Evolutionary conservation across 2,888 invertebrate species (phyloP).

Genomic region (Stegana nigrithorax): DNA sequence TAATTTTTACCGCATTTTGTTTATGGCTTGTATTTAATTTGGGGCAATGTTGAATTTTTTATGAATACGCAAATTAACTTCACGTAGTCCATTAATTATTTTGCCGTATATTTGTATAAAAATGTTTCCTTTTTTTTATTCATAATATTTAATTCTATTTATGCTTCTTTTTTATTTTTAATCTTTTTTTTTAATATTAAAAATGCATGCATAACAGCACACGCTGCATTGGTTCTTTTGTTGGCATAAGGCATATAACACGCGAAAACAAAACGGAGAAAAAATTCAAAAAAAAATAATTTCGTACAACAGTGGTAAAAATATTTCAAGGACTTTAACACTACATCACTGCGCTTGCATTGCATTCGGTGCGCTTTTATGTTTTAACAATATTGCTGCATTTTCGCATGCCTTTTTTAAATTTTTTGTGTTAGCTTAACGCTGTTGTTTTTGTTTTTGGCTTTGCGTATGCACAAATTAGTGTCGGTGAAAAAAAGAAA

Average conservation of each 20-base stretch:
- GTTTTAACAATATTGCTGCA: constrained; percentile 13
- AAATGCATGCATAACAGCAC: no score
- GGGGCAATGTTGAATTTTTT: no score
- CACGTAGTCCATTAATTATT: no score
- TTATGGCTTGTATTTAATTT: no score
- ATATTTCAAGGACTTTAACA: constrained; percentile 2
- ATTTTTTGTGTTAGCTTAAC: background rate
- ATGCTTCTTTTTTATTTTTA: no score
- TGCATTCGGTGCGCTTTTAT: background rate
- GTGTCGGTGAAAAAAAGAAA: no score
- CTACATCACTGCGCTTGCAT: background rate
- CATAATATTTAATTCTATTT: no score
- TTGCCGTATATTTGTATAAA: no score
- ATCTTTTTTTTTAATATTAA: no score
- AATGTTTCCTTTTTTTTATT: no score
- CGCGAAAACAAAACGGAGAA: constrained; percentile 13
- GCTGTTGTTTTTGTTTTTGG: background rate
- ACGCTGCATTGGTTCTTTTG: constrained; percentile 3
- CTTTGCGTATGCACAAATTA: background rate
- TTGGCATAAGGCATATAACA: constrained; percentile 4
- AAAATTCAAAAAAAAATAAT: constrained; percentile 25
- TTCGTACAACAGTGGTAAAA: constrained; percentile 13
- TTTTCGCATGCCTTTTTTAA: constrained; percentile 6
- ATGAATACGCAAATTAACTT: no score
- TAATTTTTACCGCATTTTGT: no score